phyloP scores from a whole-genome alignment of 2,797 vertebrate genomes.

The Chromobotia macracanthus region DNA sequence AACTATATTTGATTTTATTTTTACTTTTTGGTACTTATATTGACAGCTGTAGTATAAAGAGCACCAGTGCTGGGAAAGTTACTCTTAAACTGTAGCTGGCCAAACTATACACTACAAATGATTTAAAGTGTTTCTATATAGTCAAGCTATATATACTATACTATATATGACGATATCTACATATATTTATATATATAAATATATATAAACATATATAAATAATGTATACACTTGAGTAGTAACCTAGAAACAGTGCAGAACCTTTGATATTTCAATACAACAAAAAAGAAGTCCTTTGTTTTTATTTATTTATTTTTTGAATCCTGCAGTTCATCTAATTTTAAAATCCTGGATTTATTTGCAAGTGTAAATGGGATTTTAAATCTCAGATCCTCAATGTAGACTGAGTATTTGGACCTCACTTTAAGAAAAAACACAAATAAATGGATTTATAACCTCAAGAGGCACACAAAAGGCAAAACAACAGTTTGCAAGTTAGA shows the following conservation, averaged over 20 bases:
- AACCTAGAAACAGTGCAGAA: too few species aligned
- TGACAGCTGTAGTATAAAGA: neutral
- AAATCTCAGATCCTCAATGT: neutral
- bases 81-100: neutral
- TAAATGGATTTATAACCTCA: neutral
- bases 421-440: neutral
- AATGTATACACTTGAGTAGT: too few species aligned
- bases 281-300: too few species aligned
- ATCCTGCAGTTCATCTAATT: neutral
- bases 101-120: too few species aligned
- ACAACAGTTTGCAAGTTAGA: slow-evolving; percentile 3
- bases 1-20: neutral
- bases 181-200: too few species aligned
- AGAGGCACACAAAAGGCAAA: neutral
- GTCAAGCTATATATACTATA: too few species aligned
- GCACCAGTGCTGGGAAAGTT: neutral
- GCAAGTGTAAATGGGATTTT: neutral
- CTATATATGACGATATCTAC: too few species aligned
- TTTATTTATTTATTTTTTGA: too few species aligned
- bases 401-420: neutral
- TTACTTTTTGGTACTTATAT: neutral
- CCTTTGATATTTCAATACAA: neutral
- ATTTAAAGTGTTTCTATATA: too few species aligned
- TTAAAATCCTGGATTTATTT: neutral
- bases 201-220: too few species aligned